Percentiles rank a stretch among this genome's conserved stretches.
Evolutionary conservation across 2,888 invertebrate species (phyloP).

Genomic region (Drosophila sordidapex): DNA sequence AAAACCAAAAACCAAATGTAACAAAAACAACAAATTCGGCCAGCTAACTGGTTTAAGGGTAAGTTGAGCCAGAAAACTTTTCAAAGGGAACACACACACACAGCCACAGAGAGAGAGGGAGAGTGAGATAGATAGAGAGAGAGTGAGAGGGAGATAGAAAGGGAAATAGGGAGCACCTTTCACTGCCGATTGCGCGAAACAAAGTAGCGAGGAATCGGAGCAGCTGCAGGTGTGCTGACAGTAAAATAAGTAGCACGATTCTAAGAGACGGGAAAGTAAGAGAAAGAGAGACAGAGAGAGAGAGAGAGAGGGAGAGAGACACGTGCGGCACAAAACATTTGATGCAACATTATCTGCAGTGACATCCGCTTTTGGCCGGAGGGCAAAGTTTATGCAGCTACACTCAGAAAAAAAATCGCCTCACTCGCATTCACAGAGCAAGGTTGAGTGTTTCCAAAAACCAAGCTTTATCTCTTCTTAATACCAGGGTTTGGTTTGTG

Average conservation of each 20-base stretch:
- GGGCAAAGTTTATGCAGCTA: conserved; percentile 61
- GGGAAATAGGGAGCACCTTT: conserved; percentile 33
- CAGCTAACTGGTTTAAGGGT: conserved; percentile 27
- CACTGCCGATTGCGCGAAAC: conserved; percentile 59
- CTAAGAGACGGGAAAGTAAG: no score
- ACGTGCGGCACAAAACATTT: conserved; percentile 62
- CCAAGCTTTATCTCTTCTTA: not conserved
- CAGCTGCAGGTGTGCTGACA: conserved; percentile 39
- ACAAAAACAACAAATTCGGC: conserved; percentile 31
- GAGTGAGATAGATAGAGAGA: not conserved
- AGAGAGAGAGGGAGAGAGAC: conserved; percentile 26
- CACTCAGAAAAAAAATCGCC: not conserved
- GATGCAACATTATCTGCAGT: conserved; percentile 70
- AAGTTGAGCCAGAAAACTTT: conserved; percentile 47
- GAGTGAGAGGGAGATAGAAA: not conserved
- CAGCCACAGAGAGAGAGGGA: not conserved
- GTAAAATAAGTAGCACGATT: conserved; percentile 6
- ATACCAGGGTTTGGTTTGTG: not conserved
- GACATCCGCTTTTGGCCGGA: conserved; percentile 60
- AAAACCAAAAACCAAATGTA: conserved; percentile 24
- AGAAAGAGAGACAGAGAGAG: conserved; percentile 1
- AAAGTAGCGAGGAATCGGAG: conserved; percentile 32
- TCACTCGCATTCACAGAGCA: not conserved
- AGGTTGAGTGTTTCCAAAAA: not conserved
- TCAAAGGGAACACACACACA: not conserved